These are phyloP conservation scores for Homarus gammarus DNA, from an alignment of 2,888 invertebrate genomes.

Conservation along the genomic window DNA sequence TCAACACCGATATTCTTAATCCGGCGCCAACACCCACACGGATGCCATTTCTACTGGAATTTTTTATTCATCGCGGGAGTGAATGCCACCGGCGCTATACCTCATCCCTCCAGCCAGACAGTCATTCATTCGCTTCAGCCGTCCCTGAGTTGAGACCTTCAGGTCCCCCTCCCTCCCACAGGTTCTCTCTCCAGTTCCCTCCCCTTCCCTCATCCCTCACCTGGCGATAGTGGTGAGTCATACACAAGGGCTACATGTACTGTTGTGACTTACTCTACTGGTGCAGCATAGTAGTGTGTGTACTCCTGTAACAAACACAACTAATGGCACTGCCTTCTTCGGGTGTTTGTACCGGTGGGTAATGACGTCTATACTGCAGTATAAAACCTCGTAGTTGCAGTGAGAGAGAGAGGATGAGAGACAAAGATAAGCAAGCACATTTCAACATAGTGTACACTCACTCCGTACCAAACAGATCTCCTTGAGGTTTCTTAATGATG, in stretches of 20 bases:
- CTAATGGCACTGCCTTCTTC: no score
- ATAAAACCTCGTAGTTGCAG: no score
- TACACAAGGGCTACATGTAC: neutral
- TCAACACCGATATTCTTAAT: no score
- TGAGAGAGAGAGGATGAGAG: no score
- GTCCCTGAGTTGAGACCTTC: slow-evolving; percentile 15
- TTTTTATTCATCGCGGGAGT: neutral
- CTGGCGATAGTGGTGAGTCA: slow-evolving; percentile 29
- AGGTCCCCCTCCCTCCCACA: neutral
- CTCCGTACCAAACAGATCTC: no score
- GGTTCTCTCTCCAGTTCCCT: neutral
- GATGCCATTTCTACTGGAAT: neutral
- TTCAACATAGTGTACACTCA: no score
- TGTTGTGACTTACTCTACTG: slow-evolving; percentile 14
- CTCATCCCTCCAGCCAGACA: neutral
- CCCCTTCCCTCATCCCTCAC: slow-evolving; percentile 17
- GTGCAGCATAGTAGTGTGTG: no score
- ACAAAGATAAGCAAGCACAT: no score
- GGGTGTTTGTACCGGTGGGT: no score
- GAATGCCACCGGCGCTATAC: slow-evolving; percentile 5
- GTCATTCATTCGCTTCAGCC: slow-evolving; percentile 15
- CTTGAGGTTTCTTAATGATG: no score
- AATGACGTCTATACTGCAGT: no score
- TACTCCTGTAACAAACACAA: no score
- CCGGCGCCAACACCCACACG: neutral